Evolutionary conservation across 2,797 vertebrate genomes (phyloP), one percentile per base, ranked within the genome.

Genomic region (Periparus ater): DNA sequence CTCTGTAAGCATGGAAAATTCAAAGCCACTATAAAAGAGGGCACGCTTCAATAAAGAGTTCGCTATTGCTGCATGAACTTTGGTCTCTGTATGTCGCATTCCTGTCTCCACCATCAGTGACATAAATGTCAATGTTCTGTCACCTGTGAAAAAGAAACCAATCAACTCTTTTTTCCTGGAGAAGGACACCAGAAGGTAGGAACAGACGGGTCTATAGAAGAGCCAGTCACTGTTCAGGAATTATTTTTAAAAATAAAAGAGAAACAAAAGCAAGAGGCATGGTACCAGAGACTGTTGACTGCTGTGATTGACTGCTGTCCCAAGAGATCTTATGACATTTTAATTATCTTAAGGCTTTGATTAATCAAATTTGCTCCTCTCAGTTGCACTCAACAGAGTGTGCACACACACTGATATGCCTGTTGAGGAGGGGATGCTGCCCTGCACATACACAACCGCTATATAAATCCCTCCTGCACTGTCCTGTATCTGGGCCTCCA

Each of bases 281-380:
- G 0, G 0, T 10, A 58, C 9, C 75, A 82, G 32, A 85, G 66
- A 30, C 0, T 58, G 55, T 0, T 74, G 68, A 90, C 44, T 90
- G 73, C 53, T 66, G 36, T 38, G 61, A 77, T 4, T 85, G 50
- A 75, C 63, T 73, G 47, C 47, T 58, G 40, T 48, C 65, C 73
- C 76, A 83, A 71, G 80, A 80, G 65, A 60, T 74, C 68, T 71
- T 3, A 2, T 21, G 53, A 83, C 22, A 55, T 66, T 88, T 83
- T 51, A 88, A 67, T 88, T 81, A 84, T 42, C 22, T 74, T 47
- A 79, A 91, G 60, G 60, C 68, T 58, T 25, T 50, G 77, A 84
- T 89, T 66, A 95, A 91, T 91, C 57, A 44, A 22, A 84, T 86
- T 62, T 63, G 19, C 84, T 91, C 44, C 48, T 84, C 68, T 68